A percentile compares a stretch with the other conserved stretches of the same genome.
These are phyloP conservation scores for Nasua narica DNA, from an alignment of 2,797 vertebrate genomes.

Conservation along the genomic window DNA sequence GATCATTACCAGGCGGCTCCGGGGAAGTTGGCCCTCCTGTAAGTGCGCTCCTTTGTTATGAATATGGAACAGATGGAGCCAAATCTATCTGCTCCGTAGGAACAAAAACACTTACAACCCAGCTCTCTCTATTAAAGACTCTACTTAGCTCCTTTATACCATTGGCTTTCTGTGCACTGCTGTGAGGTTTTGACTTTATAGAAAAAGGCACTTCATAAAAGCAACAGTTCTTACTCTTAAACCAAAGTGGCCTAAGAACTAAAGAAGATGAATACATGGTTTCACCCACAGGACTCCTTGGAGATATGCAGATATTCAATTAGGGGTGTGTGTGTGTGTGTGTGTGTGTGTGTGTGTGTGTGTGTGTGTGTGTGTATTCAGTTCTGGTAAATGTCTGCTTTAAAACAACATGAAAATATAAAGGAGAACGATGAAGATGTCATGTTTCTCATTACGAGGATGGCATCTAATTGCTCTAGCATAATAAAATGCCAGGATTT, in stretches of 20 bases:
- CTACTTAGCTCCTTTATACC: constrained; percentile 87
- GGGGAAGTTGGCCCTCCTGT: constrained; percentile 84
- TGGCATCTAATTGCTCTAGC: constrained; percentile 62
- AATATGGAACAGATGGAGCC: constrained; percentile 90
- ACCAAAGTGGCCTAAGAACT: constrained; percentile 83
- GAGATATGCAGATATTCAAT: constrained; percentile 86
- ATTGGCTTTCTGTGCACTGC: constrained; percentile 86
- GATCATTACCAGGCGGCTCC: constrained; percentile 84
- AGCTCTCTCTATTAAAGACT: constrained; percentile 86
- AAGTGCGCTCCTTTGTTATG: constrained; percentile 87
- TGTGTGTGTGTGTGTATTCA: neutral
- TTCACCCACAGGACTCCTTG: constrained; percentile 79
- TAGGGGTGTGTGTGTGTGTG: neutral
- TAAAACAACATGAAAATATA: constrained; percentile 67
- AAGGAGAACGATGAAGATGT: constrained; percentile 67
- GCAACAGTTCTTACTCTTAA: constrained; percentile 84
- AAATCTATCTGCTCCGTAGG: constrained; percentile 87
- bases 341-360: neutral
- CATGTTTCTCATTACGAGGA: constrained; percentile 71
- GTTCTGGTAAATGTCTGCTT: constrained; percentile 56
- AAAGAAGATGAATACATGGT: constrained; percentile 82
- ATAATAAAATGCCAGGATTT: constrained; percentile 73
- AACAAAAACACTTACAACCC: constrained; percentile 88
- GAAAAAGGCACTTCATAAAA: constrained; percentile 86
- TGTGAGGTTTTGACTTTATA: constrained; percentile 87